Base-by-base conservation (phyloP, 1,140 invertebrate species). In the Globodera rostochiensis region DNA sequence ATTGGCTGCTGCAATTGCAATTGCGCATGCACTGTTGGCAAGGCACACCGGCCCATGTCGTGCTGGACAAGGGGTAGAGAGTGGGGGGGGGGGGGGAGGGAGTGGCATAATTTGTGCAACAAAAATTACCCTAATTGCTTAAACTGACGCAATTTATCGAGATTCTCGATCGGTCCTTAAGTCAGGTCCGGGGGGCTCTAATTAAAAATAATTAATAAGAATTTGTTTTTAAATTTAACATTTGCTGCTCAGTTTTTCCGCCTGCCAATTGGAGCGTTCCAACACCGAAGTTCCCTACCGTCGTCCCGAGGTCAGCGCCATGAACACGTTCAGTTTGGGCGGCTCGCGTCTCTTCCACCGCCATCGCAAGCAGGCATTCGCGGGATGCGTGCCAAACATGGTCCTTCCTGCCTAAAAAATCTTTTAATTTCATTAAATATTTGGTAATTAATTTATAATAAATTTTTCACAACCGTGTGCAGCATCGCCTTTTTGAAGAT, bases 21-120 rank as follows among this genome's bases (percentile, higher is more conserved):
- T 21, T 82, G 67, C 75, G 81, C 19, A 73, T 53, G 64, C 76
- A 82, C 69, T 53, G 53, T 8, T 82, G 81, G 81, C 81, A 82
- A 25, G 81, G 81, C 25, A 82, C 64, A 50, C 13, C 57, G 25
- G 21, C 64, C 15, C 53, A 64, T n/a, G n/a, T 46, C 15, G 77
- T 78, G 64, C 19, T 78, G 77, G 47, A 15, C 64, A 78, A 78
- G 45, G 64, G 21, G 77, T 78, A 15, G 36, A 47, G 60, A n/a
- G 36, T 1, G 36, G 2, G 36, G 25, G 1, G 25, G 1, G 25
- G 4, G 15, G 6, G 57, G 57, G 4, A 53, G 53, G 53, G 15
- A 53, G 15, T 53, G 53, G 3, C 4, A 53, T 53, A 53, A 53
- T 36, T 36, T 36, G 36, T 36, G 36, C 36, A 36, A 36, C 36